These are phyloP conservation scores for Equus quagga DNA, from an alignment of 2,113 vertebrate genomes.

Conservation along the genomic window DNA sequence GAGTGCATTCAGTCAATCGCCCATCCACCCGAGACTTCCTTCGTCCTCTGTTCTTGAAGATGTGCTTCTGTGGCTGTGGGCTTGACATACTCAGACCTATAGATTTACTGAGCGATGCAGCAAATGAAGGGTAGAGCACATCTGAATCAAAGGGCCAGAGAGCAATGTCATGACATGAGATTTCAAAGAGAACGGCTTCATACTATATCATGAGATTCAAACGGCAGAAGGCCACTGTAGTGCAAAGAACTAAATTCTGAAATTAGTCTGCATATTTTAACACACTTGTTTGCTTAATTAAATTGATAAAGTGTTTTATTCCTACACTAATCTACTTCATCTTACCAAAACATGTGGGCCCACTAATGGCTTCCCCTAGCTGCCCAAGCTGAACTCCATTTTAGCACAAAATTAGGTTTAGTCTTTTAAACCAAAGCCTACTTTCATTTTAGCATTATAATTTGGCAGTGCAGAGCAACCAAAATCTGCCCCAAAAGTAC, in stretches of 20 bases:
- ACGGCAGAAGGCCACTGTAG: not conserved
- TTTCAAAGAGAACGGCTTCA: not conserved
- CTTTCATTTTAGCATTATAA: conserved; percentile 42
- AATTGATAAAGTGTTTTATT: not conserved
- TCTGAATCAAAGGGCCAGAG: not conserved
- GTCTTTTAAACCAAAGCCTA: conserved; percentile 45
- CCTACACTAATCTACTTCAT: conserved; percentile 40
- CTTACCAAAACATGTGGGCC: conserved; percentile 10
- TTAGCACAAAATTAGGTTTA: conserved; percentile 18
- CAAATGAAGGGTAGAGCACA: not conserved
- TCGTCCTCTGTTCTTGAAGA: not conserved
- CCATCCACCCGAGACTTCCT: conserved; percentile 2
- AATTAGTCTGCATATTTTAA: conserved; percentile 7
- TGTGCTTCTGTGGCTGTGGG: not conserved
- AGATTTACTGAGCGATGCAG: not conserved
- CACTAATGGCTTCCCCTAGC: not conserved
- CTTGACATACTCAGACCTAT: not conserved
- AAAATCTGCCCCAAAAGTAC: not conserved
- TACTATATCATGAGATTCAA: not conserved
- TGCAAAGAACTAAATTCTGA: conserved; percentile 36
- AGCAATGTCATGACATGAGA: not conserved
- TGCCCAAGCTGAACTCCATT: not conserved
- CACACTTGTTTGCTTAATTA: not conserved
- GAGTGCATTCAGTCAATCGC: not conserved
- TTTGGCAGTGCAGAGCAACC: not conserved